Conservation (phyloP, 2,888 invertebrate species). For the Tholera decimalis region DNA sequence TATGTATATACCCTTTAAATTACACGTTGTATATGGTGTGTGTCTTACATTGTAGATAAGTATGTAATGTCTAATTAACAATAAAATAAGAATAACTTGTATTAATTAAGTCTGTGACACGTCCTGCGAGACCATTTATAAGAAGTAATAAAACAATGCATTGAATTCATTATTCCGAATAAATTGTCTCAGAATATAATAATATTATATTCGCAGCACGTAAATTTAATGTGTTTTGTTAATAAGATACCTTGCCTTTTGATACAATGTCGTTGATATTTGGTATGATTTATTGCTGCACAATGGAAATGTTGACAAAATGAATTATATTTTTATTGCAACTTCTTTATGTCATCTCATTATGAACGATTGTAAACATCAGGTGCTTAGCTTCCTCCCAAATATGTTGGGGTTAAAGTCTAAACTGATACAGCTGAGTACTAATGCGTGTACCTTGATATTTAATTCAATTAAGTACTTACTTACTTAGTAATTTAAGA, state of each 20-base stretch:
- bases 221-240: constrained; percentile 16
- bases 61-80: constrained; percentile 12
- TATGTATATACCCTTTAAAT: too few species aligned
- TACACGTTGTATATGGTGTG: too few species aligned
- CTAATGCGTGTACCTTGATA: too few species aligned
- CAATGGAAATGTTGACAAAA: background rate
- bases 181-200: background rate
- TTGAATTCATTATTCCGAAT: constrained; percentile 32
- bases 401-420: too few species aligned
- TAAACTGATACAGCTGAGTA: too few species aligned
- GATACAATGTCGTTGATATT: constrained; percentile 6
- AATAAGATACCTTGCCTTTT: constrained; percentile 7
- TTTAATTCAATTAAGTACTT: too few species aligned
- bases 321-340: background rate
- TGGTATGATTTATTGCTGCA: constrained; percentile 29
- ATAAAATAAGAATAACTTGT: constrained; percentile 4
- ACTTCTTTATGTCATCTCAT: too few species aligned
- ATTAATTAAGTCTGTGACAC: constrained; percentile 17
- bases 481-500: too few species aligned
- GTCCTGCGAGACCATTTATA: constrained; percentile 13
- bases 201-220: constrained; percentile 27
- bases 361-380: too few species aligned
- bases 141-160: constrained; percentile 10
- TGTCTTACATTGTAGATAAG: background rate
- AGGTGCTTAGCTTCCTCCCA: too few species aligned